Evolutionary conservation across 2,113 vertebrate species (phyloP), one percentile per base, ranked within the genome.

Genomic region (Oryzias celebensis): DNA sequence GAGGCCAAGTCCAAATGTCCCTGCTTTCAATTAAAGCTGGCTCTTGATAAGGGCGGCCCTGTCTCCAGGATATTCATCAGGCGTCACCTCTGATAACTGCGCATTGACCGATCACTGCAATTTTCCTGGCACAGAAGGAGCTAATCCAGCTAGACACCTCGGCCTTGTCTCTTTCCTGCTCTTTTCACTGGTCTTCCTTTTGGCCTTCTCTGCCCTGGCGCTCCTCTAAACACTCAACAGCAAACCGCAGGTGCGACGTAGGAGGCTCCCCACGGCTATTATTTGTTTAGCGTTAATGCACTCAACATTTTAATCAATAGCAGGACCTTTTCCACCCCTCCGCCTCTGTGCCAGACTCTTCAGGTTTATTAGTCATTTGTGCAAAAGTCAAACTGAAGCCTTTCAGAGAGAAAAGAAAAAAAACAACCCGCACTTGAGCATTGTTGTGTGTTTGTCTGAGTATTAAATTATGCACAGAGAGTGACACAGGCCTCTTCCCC

Each of bases 31-130:
- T 92, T 91, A 90, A 84, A 81, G 76, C 74, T 4, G n/a, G 67
- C 75, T 77, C 66, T 84, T 83, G 85, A 89, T 90, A 86, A 89
- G 87, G 87, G 76, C 84, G 67, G 67, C 50, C 54, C 77, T 83
- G 82, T 83, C 86, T 80, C 67, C 60, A 12, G 86, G 84, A 89
- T 88, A 83, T 90, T 89, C 86, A 91, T 93, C 85, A 83, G 75
- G 74, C 53, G 58, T 85, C 72, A 51, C 68, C 70, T 14, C 55
- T 54, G 81, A 88, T 88, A 85, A 77, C 79, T 73, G 65, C 5
- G 53, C 74, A 62, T 62, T 86, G 86, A 86, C 86, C 66, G 69
- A 78, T 84, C 58, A 76, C 77, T 80, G 74, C 83, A 82, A 85
- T 86, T 87, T 78, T 70, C 78, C 71, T 48, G 48, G 31, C 53